Conservation (phyloP, 1,140 invertebrate genomes). For the Brachionus angularis region DNA sequence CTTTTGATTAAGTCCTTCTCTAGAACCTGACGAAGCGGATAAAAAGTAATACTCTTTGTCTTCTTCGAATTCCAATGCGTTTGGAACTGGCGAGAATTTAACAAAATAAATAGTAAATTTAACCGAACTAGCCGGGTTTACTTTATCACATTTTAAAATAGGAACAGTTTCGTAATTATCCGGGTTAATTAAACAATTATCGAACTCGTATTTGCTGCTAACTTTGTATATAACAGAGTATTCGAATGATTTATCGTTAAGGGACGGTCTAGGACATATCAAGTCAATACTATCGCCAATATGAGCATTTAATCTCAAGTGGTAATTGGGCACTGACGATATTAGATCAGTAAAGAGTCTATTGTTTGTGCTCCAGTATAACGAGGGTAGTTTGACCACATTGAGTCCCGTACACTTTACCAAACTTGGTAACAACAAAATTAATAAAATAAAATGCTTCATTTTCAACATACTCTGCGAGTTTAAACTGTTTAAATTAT, state of each 20-base stretch:
- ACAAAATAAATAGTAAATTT: conserved; percentile 44
- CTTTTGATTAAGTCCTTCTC: conserved; percentile 28
- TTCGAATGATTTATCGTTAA: conserved; percentile 21
- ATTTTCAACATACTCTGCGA: too few relatives aligned
- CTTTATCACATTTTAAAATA: conserved; percentile 41
- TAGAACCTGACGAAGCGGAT: conserved; percentile 12
- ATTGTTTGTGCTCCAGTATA: conserved; percentile 29
- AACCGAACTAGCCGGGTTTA: conserved; percentile 14
- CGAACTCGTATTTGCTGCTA: conserved; percentile 21
- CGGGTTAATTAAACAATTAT: conserved; percentile 40
- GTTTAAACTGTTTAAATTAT: too few relatives aligned
- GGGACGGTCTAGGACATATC: conserved; percentile 11
- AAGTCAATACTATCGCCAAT: conserved; percentile 42
- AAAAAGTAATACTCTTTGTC: conserved; percentile 44
- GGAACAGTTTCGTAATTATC: conserved; percentile 35
- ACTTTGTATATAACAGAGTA: conserved; percentile 40
- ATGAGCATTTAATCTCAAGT: conserved; percentile 22
- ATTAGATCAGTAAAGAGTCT: neutral
- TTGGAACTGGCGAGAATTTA: conserved; percentile 41
- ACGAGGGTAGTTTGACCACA: conserved; percentile 15
- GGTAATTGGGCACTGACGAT: neutral
- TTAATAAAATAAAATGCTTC: too few relatives aligned
- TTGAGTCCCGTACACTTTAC: neutral
- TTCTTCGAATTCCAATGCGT: conserved; percentile 38
- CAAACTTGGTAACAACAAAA: too few relatives aligned